Percentiles rank a stretch among this genome's conserved stretches.
Conservation (phyloP, 2,888 invertebrate genomes). For the Hartigia nigra region DNA sequence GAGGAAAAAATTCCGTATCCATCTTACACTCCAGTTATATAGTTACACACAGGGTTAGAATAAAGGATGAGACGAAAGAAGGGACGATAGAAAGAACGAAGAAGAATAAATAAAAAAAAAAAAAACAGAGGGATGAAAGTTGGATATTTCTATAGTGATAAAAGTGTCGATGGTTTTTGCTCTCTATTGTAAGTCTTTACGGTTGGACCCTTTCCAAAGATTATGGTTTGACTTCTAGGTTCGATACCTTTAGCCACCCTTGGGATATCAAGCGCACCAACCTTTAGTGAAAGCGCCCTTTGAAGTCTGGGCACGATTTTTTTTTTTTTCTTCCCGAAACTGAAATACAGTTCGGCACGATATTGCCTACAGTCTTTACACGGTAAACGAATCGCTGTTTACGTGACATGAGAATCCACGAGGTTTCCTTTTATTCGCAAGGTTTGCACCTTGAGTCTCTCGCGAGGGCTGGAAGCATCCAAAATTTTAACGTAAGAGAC, state of each 20-base stretch:
- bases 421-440: not conserved
- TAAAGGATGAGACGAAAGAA: not conserved
- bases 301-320: slow-evolving; percentile 8
- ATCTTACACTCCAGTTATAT: not conserved
- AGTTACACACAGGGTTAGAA: not conserved
- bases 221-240: not conserved
- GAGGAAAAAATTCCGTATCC: not conserved
- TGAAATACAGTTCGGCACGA: slow-evolving; percentile 2
- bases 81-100: not conserved
- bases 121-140: not conserved
- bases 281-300: not conserved
- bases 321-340: slow-evolving; percentile 2
- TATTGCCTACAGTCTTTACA: slow-evolving; percentile 4
- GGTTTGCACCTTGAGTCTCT: not conserved
- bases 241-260: not conserved
- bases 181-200: not conserved
- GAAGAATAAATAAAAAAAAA: no score
- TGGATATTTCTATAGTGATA: not conserved
- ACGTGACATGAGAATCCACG: not conserved
- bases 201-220: not conserved
- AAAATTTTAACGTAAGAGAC: not conserved
- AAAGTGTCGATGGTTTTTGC: not conserved
- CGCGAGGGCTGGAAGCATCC: not conserved
- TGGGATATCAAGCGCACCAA: not conserved
- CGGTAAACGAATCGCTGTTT: slow-evolving; percentile 3